Conservation (phyloP, 2,888 invertebrate genomes). For the Bruchidius siliquastri region DNA sequence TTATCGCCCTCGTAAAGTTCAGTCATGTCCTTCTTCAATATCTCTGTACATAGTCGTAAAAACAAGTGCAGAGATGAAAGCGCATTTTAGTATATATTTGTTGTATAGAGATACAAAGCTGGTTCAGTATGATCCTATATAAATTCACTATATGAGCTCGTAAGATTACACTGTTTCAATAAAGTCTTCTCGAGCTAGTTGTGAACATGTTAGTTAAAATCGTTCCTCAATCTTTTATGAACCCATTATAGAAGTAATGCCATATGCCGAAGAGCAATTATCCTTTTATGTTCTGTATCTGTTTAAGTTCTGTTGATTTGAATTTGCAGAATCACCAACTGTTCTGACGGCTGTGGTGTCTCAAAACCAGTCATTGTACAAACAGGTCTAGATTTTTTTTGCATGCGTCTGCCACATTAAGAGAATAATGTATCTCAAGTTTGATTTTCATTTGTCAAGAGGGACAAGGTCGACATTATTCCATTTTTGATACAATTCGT, state of each 20-base stretch:
- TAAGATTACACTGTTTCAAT: background rate
- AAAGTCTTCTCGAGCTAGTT: background rate
- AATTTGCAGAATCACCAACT: too few relatives aligned
- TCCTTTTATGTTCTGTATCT: too few relatives aligned
- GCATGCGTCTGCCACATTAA: too few relatives aligned
- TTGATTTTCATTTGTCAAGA: too few relatives aligned
- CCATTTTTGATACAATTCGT: too few relatives aligned
- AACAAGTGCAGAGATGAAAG: background rate
- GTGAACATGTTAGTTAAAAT: background rate
- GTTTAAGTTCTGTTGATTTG: too few relatives aligned
- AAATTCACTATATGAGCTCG: background rate
- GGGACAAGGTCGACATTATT: too few relatives aligned
- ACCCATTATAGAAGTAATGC: background rate
- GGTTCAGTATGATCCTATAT: background rate
- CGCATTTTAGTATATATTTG: background rate
- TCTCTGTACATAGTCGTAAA: background rate
- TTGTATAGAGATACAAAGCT: background rate
- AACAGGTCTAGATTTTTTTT: too few relatives aligned
- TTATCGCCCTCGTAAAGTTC: background rate
- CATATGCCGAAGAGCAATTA: too few relatives aligned
- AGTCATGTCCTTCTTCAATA: background rate
- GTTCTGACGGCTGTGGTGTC: too few relatives aligned
- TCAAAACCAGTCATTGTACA: too few relatives aligned
- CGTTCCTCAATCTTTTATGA: background rate
- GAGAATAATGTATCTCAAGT: too few relatives aligned